Evolutionary conservation across 2,113 vertebrate species (phyloP), one percentile per base, ranked within the genome.

Genomic region (Diadophis punctatus): DNA sequence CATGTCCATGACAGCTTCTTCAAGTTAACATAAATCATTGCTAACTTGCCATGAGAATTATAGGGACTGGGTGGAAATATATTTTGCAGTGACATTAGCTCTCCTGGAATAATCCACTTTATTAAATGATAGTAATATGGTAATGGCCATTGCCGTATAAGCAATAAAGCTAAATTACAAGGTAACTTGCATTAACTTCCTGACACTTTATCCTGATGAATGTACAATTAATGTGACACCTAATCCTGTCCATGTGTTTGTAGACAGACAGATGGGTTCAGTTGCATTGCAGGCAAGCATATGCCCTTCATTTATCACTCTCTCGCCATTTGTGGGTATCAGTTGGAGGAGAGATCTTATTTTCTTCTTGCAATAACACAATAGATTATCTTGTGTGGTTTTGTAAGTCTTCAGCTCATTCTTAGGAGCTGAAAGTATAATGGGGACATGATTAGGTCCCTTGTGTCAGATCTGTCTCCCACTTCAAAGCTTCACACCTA

Each of bases 171-270:
- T 94, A 96, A 96, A 97, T 96, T 95, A 97, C 94, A 95, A 95
- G 94, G 95, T 94, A 93, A 90, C 93, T 95, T 96, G 96, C 96
- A 93, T 95, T 95, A 96, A 95, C 93, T 93, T 63, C 88, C 92
- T 93, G 95, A 96, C 93, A 96, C 95, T 96, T 93, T 96, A 92
- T 94, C 94, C 96, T 96, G 96, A 97, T 94, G 95, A 96, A 97
- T 94, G 96, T 90, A 95, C 96, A 96, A 96, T 97, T 95, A 97
- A 96, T 94, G 95, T 95, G 93, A 96, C 96, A 90, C 89, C 91
- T 88, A 91, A 91, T 86, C 92, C 92, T 92, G 55, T 2, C 86
- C 95, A 60, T 60, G 93, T 95, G 94, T 96, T 96, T 93, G 91
- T 92, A 93, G 95, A 94, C 94, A 94, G 91, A 93, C 94, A 94